phyloP scores from a whole-genome alignment of 2,797 vertebrate species.

The Hyperoplus lanceolatus region DNA sequence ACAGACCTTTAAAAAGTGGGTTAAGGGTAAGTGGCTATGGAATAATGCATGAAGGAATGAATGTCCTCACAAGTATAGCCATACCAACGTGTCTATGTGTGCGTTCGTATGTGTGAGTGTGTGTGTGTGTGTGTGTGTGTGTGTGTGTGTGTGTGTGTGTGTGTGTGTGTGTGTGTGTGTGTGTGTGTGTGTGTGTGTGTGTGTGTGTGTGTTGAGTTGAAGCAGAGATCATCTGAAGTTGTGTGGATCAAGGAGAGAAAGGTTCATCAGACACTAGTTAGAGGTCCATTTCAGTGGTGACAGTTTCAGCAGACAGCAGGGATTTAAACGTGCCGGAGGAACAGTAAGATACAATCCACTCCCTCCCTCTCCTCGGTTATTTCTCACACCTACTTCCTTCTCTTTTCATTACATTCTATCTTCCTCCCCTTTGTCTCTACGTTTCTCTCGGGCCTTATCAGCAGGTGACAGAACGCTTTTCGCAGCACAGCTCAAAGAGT shows the following conservation, averaged over 20 bases:
- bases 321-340: slow-evolving; percentile 28
- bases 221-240: slow-evolving; percentile 48
- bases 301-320: slow-evolving; percentile 28
- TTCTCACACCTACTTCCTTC: slow-evolving; percentile 11
- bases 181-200: background rate
- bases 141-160: slow-evolving; percentile 24
- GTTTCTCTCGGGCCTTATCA: slow-evolving; percentile 61
- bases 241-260: slow-evolving; percentile 56
- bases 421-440: slow-evolving; percentile 21
- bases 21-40: no score
- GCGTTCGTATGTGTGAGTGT: background rate
- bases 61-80: no score
- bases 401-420: slow-evolving; percentile 21
- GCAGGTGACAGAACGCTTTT: slow-evolving; percentile 67
- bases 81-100: no score
- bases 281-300: slow-evolving; percentile 46
- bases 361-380: slow-evolving; percentile 7
- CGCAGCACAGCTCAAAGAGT: slow-evolving; percentile 51
- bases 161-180: background rate
- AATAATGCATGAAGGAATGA: no score
- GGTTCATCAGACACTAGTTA: slow-evolving; percentile 66
- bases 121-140: slow-evolving; percentile 23
- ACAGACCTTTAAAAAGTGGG: no score
- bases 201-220: slow-evolving; percentile 32
- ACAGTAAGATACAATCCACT: slow-evolving; percentile 9